Evolutionary conservation across 2,797 vertebrate species (phyloP).

Genomic region (Balearica regulorum): DNA sequence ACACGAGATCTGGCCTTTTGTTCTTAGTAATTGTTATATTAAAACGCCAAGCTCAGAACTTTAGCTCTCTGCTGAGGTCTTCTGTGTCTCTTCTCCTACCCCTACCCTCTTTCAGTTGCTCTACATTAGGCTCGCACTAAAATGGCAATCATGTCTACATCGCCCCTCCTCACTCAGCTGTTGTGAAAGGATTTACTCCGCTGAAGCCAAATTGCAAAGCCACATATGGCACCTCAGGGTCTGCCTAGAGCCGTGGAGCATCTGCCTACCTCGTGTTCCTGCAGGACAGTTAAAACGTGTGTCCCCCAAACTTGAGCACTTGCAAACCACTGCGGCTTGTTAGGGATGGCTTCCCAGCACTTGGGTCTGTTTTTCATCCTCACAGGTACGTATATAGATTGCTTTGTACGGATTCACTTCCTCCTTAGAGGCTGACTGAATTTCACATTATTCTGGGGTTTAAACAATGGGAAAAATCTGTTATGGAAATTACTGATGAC

Average conservation of each 20-base stretch:
- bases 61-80: background rate
- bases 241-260: background rate
- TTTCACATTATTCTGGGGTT: background rate
- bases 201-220: background rate
- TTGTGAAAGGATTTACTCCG: background rate
- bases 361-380: background rate
- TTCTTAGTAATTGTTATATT: background rate
- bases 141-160: background rate
- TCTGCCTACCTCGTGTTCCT: background rate
- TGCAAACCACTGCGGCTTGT: background rate
- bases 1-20: background rate
- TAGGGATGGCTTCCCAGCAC: background rate
- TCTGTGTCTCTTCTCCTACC: background rate
- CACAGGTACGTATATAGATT: background rate
- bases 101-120: background rate
- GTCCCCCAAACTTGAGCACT: background rate
- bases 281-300: rapidly evolving
- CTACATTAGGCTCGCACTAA: background rate
- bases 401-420: background rate
- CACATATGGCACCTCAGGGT: background rate
- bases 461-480: background rate
- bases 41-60: background rate
- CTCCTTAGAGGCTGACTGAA: background rate
- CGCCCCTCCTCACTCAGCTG: background rate
- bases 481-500: background rate